Evolutionary conservation across 53 echinoderm and acorn worm species (phyloP), one percentile per base, ranked within the genome.

Genomic region (Henricia sp.): DNA sequence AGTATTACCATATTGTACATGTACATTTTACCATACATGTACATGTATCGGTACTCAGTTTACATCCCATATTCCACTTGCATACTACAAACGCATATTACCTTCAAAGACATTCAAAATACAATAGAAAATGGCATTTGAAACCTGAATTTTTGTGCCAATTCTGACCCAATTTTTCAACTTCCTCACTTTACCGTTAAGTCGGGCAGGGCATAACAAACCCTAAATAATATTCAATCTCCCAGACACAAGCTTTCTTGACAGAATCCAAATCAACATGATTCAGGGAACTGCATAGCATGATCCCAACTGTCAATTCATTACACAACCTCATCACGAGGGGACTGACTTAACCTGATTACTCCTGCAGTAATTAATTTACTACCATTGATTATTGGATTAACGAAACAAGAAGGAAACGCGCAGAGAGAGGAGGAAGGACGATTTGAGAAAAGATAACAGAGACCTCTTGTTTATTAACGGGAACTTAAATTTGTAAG

Each of bases 371-470:
- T 76, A 76, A 76, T 76, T 76, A 39, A 59, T 40, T 76, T 76
- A 55, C 28, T 1, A 10, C 28, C 37, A 59, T 76, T 42, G 59
- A 76, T 76, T 76, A 58, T 76, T 76, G 59, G 57, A 56, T 76
- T 28, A 28, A 24, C 13, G 26, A 41, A 25, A 44, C 25, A 25
- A 37, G 17, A 41, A 57, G 26, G 58, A 52, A 56, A 74, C 25
- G 59, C 20, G 39, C 14, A 38, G 21, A 34, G 35, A 52, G 32
- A 28, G 70, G 46, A 48, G 19, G 20, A 30, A 50, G 52, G 71
- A 44, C 71, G 70, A 46, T 50, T 70, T 4, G 58, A 58, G 8
- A 2, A 26, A 24, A 3, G 25, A 6, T 58, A 3, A 24, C 3
- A 4, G 5, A 4, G 58, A 0, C 29, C 19, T 4, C 19, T 53